Base-by-base conservation (phyloP, 2,113 vertebrate species). In the Rutilus rutilus region DNA sequence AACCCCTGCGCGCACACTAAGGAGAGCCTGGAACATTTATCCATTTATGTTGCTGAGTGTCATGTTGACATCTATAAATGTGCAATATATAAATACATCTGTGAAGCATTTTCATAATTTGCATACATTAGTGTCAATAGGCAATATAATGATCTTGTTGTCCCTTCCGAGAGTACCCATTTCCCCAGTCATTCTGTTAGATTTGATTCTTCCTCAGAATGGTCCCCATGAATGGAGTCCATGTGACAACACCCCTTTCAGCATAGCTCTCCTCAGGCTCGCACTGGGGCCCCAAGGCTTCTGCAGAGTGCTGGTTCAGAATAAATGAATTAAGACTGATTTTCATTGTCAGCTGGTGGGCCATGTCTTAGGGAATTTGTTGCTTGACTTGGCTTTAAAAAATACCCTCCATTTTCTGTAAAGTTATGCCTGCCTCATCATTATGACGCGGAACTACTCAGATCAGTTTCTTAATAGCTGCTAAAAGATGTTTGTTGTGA, bases 281-380 rank as follows among this genome's bases (percentile, higher is more conserved):
- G 1, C 36, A 59, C 39, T 59, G 83, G 64, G 83, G 83, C 71
- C 83, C 30, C 78, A 73, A 79, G 39, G 25, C 60, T 76, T 67
- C 17, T 50, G 71, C 39, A 47, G 81, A 33, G 50, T 30, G 75
- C 59, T 67, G 62, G 36, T 62, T 81, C 19, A 60, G 59, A 87
- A 74, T 85, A 78, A 78, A 85, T 67, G 39, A 86, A 82, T 82
- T 64, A 67, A 83, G 54, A 74, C 79, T 36, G 33, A 87, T 84
- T 82, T 83, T 50, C 67, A 50, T 83, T 79, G 80, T 84, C 79
- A 83, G 87, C 83, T 85, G 79, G 86, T 80, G 67, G 75, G 30
- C 75, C 47, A 52, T 82, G 87, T 88, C 87, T 90, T 82, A 60
- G 50, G 83, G 86, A 89, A 87, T 87, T 81, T 87, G 45, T 62